These are phyloP conservation scores for Euleptes europaea DNA, from an alignment of 2,113 vertebrate species.

Conservation along the genomic window DNA sequence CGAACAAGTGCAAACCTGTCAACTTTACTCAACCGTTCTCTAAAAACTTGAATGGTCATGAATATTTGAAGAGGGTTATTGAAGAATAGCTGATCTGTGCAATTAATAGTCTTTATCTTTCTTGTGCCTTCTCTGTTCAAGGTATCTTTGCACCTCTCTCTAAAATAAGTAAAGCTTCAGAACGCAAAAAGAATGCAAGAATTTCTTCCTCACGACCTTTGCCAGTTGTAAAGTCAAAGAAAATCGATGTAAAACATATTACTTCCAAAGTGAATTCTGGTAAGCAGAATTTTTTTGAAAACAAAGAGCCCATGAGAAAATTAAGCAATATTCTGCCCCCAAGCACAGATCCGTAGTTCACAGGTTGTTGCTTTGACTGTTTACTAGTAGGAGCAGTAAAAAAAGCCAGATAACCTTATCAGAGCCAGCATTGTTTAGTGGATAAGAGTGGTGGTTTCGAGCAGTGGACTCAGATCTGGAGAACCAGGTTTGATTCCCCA, in stretches of 20 bases:
- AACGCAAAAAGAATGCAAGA: conserved; percentile 72
- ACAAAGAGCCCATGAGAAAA: neutral
- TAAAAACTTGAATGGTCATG: neutral
- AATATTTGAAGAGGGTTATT: neutral
- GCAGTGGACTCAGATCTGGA: too few species aligned
- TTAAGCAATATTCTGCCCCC: neutral
- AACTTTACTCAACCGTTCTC: neutral
- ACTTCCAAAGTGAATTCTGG: conserved; percentile 90
- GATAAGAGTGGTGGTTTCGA: too few species aligned
- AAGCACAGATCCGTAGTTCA: neutral
- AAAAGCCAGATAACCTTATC: neutral
- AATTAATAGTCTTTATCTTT: neutral
- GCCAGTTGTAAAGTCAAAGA: conserved; percentile 73
- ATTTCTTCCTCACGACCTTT: conserved; percentile 58
- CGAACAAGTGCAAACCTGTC: neutral
- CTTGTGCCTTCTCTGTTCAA: conserved; percentile 47
- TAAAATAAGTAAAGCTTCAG: conserved; percentile 89
- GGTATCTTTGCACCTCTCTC: conserved; percentile 97
- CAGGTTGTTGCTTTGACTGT: neutral
- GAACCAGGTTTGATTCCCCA: too few species aligned
- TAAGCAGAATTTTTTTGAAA: conserved; percentile 56
- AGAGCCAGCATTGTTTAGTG: too few species aligned
- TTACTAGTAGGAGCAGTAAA: neutral
- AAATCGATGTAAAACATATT: conserved; percentile 78
- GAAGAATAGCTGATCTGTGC: neutral